Evolutionary conservation across 2,888 invertebrate species (phyloP), one percentile per base, ranked within the genome.

Genomic region (Limnephilus marmoratus): DNA sequence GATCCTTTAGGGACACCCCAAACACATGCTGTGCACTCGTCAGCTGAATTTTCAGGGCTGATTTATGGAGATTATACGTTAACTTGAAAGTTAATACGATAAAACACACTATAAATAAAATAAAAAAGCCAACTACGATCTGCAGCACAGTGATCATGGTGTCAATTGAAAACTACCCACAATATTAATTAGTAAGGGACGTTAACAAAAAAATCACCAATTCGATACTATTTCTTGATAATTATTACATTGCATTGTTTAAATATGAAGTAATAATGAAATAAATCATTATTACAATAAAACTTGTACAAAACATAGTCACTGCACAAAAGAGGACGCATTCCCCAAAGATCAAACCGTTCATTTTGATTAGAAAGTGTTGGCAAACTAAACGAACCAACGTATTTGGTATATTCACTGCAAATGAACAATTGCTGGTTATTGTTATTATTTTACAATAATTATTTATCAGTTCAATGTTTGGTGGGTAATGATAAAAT

Each of bases 281-380:
- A 68, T 68, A 68, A 68, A 68, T 68, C 68, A 68, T 68, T 24
- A 68, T 68, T n/a, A 68, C 68, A 24, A 68, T 68, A n/a, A 68
- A 68, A 24, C 24, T 24, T 5, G 68, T 68, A 68, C 68, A 68
- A 29, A 41, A 86, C 85, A 29, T 34, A 18, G 49, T 29, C 53
- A 87, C 53, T 31, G 49, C 68, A 87, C 87, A n/a, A 31, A 87
- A 87, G 9, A 87, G 18, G 53, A 87, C 53, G 53, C 87, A 87
- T 11, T 87, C 49, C 31, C 87, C 45, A 53, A 53, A 68, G 7
- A 68, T 68, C 24, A 68, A 68, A 9, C 68, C n/a, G 68, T 68
- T 68, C 29, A 87, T 49, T 31, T 53, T 31, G 29, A 68, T 12
- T 18, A 7, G 11, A 49, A 49, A 31, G 15, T 31, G 68, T 87